Conservation (phyloP, 23 tunicate species). For the Trididemnum nubilum region DNA sequence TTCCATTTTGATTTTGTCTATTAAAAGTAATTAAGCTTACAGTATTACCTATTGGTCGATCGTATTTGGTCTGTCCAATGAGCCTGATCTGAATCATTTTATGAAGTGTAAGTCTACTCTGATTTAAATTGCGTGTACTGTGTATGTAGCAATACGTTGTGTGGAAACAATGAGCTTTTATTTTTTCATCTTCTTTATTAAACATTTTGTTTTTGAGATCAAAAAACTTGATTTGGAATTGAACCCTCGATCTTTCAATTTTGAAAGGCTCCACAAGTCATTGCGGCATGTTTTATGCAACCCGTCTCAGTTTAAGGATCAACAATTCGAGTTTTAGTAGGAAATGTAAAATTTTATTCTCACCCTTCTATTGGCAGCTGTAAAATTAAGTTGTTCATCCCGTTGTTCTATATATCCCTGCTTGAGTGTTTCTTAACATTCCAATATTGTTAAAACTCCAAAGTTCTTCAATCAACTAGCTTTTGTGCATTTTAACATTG, state of each 20-base stretch:
- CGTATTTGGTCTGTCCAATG: neutral
- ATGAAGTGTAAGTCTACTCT: neutral
- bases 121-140: neutral
- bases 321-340: neutral
- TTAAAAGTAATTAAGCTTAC: neutral
- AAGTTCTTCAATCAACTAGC: no score
- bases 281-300: neutral
- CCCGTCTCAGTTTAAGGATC: neutral
- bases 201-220: neutral
- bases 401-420: constrained; percentile 26
- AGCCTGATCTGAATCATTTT: neutral
- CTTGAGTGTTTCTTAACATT: no score
- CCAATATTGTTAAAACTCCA: no score
- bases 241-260: neutral
- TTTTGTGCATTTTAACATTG: no score
- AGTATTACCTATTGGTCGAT: neutral
- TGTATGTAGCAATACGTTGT: neutral
- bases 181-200: no score
- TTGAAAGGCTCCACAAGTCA: neutral
- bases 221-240: neutral
- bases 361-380: constrained; percentile 18
- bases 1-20: neutral
- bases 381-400: constrained; percentile 11
- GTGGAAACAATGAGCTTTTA: neutral
- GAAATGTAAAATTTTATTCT: neutral